Conservation (phyloP, 2,888 invertebrate species). For the Chymomyza fuscimana region DNA sequence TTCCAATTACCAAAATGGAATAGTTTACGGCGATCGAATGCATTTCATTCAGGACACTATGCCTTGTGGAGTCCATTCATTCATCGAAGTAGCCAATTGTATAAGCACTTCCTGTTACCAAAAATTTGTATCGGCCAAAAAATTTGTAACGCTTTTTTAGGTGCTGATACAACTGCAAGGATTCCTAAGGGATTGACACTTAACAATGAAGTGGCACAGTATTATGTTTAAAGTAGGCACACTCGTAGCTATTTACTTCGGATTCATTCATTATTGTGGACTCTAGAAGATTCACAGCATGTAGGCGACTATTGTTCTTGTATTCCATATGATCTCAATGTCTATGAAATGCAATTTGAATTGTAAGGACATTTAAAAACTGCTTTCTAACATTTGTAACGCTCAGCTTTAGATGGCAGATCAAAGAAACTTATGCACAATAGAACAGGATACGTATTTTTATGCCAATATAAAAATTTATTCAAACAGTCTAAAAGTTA, state of each 20-base stretch:
- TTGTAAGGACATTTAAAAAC: conserved; percentile 37
- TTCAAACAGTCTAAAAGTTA: conserved; percentile 9
- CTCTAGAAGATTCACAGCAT: conserved; percentile 52
- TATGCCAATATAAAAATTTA: conserved; percentile 21
- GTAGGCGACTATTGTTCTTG: conserved; percentile 30
- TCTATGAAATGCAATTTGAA: conserved; percentile 46
- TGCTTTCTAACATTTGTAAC: neutral
- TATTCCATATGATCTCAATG: conserved; percentile 11
- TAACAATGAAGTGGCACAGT: conserved; percentile 50
- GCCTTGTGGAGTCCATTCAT: neutral
- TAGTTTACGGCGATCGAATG: neutral
- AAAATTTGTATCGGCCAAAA: conserved; percentile 62
- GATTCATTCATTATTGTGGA: conserved; percentile 48
- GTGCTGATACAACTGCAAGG: conserved; percentile 42
- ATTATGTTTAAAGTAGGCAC: conserved; percentile 59
- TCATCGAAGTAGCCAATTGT: conserved; percentile 8
- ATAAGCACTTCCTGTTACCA: conserved; percentile 35
- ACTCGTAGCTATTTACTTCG: conserved; percentile 8
- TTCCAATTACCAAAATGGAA: neutral
- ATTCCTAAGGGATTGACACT: conserved; percentile 62
- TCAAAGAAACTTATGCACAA: conserved; percentile 11
- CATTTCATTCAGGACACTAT: too few species aligned
- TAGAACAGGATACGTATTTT: neutral
- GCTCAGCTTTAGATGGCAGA: conserved; percentile 7
- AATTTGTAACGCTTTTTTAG: conserved; percentile 61